Conservation (phyloP, 2,888 invertebrate genomes). For the Steinernema hermaphroditum region DNA sequence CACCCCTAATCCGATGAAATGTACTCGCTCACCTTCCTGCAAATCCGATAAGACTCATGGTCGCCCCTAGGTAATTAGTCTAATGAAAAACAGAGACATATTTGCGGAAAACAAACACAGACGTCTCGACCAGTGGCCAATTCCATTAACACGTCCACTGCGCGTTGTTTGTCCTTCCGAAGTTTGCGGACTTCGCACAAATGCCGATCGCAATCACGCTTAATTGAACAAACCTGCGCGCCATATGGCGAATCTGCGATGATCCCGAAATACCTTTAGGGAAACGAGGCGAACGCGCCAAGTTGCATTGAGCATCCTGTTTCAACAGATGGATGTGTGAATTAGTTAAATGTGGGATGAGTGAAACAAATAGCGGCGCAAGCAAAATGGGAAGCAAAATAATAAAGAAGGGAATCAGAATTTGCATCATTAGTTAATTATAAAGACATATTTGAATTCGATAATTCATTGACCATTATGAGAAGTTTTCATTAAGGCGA, state of each 20-base stretch:
- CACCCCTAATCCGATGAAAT: neutral
- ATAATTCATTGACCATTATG: too few species aligned
- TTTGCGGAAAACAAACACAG: neutral
- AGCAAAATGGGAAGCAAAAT: too few species aligned
- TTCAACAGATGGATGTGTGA: neutral
- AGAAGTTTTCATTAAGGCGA: too few species aligned
- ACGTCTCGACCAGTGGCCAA: neutral
- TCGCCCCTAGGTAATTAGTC: neutral
- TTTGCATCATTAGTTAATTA: too few species aligned
- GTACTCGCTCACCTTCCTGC: neutral
- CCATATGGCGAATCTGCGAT: neutral
- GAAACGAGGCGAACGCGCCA: constrained; percentile 9
- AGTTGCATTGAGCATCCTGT: constrained; percentile 21
- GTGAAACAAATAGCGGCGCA: neutral
- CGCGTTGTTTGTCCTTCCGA: neutral
- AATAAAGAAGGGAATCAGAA: too few species aligned
- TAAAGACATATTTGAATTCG: too few species aligned
- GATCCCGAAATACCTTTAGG: neutral
- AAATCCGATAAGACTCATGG: neutral
- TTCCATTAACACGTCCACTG: constrained; percentile 3
- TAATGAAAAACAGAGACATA: neutral
- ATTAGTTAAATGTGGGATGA: neutral
- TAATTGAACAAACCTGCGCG: neutral
- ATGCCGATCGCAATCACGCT: constrained; percentile 8
- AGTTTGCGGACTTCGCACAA: neutral